Evolutionary conservation across 2,888 invertebrate species (phyloP), one percentile per base, ranked within the genome.

Genomic region (Dione juno): DNA sequence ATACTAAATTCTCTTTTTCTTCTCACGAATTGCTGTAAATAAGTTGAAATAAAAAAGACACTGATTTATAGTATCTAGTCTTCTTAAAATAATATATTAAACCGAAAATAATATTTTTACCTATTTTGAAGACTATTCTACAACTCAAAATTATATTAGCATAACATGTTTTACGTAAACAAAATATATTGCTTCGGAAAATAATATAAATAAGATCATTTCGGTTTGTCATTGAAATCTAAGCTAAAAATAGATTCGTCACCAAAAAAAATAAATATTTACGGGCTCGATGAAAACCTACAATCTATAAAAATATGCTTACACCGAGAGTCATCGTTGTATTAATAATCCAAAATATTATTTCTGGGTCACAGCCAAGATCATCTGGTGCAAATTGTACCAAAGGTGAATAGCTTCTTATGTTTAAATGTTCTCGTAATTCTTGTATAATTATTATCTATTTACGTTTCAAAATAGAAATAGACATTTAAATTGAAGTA

Each of bases 281-380:
- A 16, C 48, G 16, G 16, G 16, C 1, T 3, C 16, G 11, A 35
- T 37, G 19, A 16, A 19, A 52, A 45, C 35, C 59, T 54, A 67
- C 69, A 52, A 50, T 54, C 57, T 69, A 50, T 54, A 48, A 68
- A 70, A 71, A 71, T 53, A 72, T 65, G 59, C 50, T 10, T 19
- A 57, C 35, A 67, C 35, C 37, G 68, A 58, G 69, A 69, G 59
- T 69, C 68, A 21, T 37, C 57, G 57, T 53, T 48, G n/a, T 74
- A 73, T 72, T 72, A 73, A 73, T 70, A 74, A 69, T 70, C 67
- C 61, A 57, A 72, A 75, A 76, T 71, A 73, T 72, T 70, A 70
- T 76, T 74, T 69, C 73, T 76, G 76, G 76, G 74, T 76, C 73
- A 75, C 58, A 75, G 76, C 76, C 76, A 75, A 76, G 57, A 74